A percentile compares a stretch with the other conserved stretches of the same genome.
Evolutionary conservation across 2,113 vertebrate genomes (phyloP).

Genomic region (Oncorhynchus tshawytscha): DNA sequence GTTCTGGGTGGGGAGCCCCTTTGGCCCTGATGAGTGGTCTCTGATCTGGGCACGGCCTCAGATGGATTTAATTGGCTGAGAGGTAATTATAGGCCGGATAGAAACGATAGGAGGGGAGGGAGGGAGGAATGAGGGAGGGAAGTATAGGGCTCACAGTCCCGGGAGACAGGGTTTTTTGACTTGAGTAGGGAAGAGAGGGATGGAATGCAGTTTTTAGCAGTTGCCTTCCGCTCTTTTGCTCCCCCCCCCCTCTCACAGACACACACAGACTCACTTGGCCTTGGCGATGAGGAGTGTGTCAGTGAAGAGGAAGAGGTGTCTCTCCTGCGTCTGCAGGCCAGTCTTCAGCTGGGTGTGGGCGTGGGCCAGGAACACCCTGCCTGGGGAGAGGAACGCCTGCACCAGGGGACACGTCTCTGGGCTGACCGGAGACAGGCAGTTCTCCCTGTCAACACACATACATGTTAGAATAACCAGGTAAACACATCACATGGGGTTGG

Average conservation of each 20-base stretch:
- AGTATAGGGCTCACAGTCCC: background rate
- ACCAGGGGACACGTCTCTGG: conserved; percentile 59
- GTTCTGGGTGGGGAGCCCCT: conserved; percentile 38
- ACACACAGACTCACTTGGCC: conserved; percentile 57
- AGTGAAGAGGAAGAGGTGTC: conserved; percentile 69
- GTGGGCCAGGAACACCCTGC: conserved; percentile 59
- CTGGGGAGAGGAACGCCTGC: conserved; percentile 53
- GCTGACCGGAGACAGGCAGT: conserved; percentile 45
- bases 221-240: background rate
- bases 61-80: conserved; percentile 63
- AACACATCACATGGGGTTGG: too few species aligned
- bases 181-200: background rate
- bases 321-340: conserved; percentile 70
- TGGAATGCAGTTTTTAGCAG: background rate
- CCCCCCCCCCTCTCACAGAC: background rate
- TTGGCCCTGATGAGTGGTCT: conserved; percentile 32
- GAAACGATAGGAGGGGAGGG: background rate
- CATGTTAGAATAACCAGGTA: too few species aligned
- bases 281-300: conserved; percentile 65
- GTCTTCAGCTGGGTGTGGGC: conserved; percentile 65
- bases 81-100: background rate
- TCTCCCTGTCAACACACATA: conserved; percentile 52
- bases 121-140: background rate
- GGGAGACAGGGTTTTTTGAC: background rate
- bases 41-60: conserved; percentile 63